Conservation (phyloP, 2,113 vertebrate species). For the Zapus hudsonius region DNA sequence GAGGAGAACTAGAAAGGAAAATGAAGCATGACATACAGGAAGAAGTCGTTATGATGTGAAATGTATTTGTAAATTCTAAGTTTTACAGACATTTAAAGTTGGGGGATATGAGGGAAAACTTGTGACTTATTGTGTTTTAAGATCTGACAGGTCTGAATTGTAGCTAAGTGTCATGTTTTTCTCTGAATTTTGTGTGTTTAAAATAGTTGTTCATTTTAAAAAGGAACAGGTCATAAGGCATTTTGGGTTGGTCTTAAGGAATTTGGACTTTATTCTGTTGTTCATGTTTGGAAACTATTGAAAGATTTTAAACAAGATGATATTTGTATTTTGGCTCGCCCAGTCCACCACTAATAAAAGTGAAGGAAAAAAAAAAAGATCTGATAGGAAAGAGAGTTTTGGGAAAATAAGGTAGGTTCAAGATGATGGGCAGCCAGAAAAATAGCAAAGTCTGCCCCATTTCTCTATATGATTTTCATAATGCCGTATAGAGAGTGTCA, state of each 20-base stretch:
- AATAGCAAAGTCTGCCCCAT: neutral
- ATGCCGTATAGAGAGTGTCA: neutral
- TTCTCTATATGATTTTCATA: neutral
- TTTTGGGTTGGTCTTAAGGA: neutral
- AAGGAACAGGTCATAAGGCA: neutral
- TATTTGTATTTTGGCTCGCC: neutral
- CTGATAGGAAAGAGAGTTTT: neutral
- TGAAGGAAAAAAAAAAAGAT: neutral
- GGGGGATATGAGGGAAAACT: neutral
- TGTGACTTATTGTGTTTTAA: too few relatives aligned
- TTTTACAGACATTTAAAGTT: neutral
- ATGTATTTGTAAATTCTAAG: neutral
- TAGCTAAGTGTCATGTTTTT: neutral
- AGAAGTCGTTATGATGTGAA: neutral
- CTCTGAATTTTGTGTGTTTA: neutral
- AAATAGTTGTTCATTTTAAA: neutral
- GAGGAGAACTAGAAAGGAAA: conserved; percentile 46
- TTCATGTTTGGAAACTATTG: neutral
- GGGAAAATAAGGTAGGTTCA: neutral
- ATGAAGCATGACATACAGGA: neutral
- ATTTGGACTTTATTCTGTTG: neutral
- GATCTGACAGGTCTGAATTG: neutral
- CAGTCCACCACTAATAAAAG: neutral
- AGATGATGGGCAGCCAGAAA: neutral
- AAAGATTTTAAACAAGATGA: neutral